A percentile compares a stretch with the other conserved stretches of the same genome.
Conservation (phyloP, 92 coral and sea anemone genomes). For the Actinostola sp. region DNA sequence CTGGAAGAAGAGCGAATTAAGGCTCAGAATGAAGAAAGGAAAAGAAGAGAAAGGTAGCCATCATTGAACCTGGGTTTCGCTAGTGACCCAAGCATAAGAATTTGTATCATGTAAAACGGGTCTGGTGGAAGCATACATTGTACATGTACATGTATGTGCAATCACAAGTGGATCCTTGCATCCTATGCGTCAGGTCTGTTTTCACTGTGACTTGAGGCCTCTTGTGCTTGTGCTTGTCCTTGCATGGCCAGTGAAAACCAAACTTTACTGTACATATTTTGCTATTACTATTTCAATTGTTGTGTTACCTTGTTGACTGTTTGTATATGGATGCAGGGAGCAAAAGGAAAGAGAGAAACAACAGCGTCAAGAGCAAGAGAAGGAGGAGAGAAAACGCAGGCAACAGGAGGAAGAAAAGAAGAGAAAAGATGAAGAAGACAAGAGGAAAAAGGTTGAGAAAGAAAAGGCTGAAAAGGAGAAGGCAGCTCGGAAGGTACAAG, state of each 20-base stretch:
- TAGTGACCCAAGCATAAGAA: not conserved
- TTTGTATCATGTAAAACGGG: not conserved
- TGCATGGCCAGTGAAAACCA: too few relatives aligned
- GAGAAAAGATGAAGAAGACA: constrained; percentile 91
- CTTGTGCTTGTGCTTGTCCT: too few relatives aligned
- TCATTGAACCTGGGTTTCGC: not conserved
- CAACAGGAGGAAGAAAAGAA: constrained; percentile 94
- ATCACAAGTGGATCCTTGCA: too few relatives aligned
- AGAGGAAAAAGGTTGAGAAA: constrained; percentile 84
- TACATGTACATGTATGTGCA: too few relatives aligned
- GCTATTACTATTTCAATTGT: too few relatives aligned
- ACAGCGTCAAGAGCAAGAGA: constrained; percentile 87
- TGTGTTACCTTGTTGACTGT: not conserved
- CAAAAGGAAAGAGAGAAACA: constrained; percentile 95
- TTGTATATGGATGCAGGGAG: constrained; percentile 55
- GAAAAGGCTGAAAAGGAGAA: constrained; percentile 90
- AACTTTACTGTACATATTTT: too few relatives aligned
- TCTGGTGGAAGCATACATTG: too few relatives aligned
- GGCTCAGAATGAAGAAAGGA: constrained; percentile 88
- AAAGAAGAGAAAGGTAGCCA: constrained; percentile 89
- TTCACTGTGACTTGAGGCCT: too few relatives aligned
- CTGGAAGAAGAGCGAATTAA: constrained; percentile 88
- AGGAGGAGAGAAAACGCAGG: constrained; percentile 83
- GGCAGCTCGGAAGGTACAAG: constrained; percentile 79
- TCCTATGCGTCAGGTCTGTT: too few relatives aligned